These are phyloP conservation scores for Ailurus styani DNA, from an alignment of 2,113 vertebrate genomes.

Conservation along the genomic window DNA sequence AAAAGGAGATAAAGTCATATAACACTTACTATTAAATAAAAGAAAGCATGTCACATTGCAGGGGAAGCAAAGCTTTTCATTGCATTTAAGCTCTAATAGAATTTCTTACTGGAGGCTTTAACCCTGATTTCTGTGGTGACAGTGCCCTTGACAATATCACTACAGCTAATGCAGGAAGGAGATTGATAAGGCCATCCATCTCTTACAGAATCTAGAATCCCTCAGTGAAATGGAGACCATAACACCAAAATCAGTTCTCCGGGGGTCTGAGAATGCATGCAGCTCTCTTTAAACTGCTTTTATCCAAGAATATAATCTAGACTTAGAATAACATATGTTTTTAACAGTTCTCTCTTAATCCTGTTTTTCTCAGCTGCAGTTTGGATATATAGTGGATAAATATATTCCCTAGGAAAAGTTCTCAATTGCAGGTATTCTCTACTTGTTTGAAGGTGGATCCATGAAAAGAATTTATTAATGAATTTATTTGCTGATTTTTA, in stretches of 20 bases:
- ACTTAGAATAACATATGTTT: not conserved
- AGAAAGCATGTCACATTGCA: not conserved
- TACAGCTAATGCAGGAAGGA: not conserved
- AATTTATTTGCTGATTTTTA: not conserved
- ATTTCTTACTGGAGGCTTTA: not conserved
- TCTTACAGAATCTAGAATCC: not conserved
- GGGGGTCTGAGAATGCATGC: not conserved
- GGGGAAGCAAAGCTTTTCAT: not conserved
- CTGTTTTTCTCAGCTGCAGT: not conserved
- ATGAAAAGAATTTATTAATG: not conserved
- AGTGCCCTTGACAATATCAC: not conserved
- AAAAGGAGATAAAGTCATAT: not conserved
- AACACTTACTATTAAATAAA: not conserved
- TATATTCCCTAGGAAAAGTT: not conserved
- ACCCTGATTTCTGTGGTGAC: not conserved
- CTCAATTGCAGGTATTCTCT: not conserved
- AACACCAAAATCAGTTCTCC: not conserved
- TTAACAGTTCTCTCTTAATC: not conserved
- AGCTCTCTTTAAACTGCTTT: not conserved
- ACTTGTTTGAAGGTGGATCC: not conserved
- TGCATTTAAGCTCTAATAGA: not conserved
- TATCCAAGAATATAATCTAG: not conserved
- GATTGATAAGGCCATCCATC: not conserved
- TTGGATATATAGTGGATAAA: not conserved
- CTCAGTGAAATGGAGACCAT: not conserved